A percentile compares a stretch with the other conserved stretches of the same genome.
Evolutionary conservation across 1,140 invertebrate genomes (phyloP).

Genomic region (Aphelinus atriplicis): DNA sequence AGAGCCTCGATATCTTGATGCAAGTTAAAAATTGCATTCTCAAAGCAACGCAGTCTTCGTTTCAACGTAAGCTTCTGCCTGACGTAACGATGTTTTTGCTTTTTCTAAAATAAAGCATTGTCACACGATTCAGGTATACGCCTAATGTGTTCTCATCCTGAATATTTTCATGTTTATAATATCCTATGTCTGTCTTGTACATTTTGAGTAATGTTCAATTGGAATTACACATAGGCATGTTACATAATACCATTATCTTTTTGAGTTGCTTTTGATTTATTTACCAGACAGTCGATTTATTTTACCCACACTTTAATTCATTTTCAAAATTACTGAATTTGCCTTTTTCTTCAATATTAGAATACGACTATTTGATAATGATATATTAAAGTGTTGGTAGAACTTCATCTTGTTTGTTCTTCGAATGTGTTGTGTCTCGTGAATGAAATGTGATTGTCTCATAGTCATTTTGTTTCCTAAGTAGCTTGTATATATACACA

Average conservation of each 20-base stretch:
- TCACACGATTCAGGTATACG: slow-evolving; percentile 11
- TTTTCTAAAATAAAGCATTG: background rate
- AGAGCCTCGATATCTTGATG: background rate
- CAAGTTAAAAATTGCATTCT: background rate
- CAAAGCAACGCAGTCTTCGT: background rate
- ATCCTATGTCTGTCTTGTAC: too few species aligned
- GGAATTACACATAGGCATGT: slow-evolving; percentile 6
- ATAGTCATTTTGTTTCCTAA: background rate
- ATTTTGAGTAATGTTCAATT: background rate
- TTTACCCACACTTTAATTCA: too few species aligned
- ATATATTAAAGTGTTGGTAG: too few species aligned
- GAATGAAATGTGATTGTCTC: background rate
- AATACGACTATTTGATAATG: too few species aligned
- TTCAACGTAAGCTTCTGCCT: slow-evolving; percentile 22
- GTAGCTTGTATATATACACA: slow-evolving; percentile 3
- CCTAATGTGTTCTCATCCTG: background rate
- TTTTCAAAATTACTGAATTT: too few species aligned
- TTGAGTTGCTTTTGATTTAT: background rate
- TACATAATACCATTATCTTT: background rate
- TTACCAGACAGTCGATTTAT: too few species aligned
- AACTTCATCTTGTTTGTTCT: too few species aligned
- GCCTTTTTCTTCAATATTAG: too few species aligned
- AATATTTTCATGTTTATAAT: slow-evolving; percentile 8
- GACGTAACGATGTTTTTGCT: slow-evolving; percentile 5
- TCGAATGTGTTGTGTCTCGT: too few species aligned